Evolutionary conservation across 1,140 invertebrate genomes (phyloP), one percentile per base, ranked within the genome.

Genomic region (Aradophagus sp.): DNA sequence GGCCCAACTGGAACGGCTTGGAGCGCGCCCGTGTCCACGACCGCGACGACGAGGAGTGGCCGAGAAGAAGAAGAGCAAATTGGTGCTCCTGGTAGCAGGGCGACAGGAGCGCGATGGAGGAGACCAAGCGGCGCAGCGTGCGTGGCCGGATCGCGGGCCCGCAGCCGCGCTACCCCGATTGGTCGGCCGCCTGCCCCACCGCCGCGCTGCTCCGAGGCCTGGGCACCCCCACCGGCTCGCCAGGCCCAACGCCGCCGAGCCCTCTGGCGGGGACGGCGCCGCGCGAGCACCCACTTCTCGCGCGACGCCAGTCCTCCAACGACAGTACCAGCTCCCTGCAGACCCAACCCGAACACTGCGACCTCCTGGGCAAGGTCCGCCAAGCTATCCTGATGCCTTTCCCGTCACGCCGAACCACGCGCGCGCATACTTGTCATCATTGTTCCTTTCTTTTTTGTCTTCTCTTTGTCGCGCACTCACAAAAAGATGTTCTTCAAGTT

Each of bases 21-120:
- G 73, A 47, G 47, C 32, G 17, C 44, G 62, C 61, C 44, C 34
- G 68, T n/a, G 27, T 10, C 27, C 27, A n/a, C 74, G 39, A 59
- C 27, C 27, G 27, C 74, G 39, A 59, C 42, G 50, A 65, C 74
- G 77, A 84, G 80, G 81, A 85, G 82, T 84, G 83, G 83, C 74
- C 80, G 80, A 84, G 83, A 84, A 84, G 84, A 85, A 85, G 84
- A 85, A 85, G 84, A 85, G 84, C 83, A 85, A 85, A 84, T 84
- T 85, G 82, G 84, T 85, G 82, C 84, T 85, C 82, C 69, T 73
- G 34, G 75, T 80, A 84, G 35, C 77, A 82, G 84, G 81, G 62
- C 48, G 55, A 27, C 77, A 85, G 81, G 73, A 83, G 44, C 47
- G 12, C 12, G 15, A 73, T 77, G 78, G 80, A 83, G 79, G 76